Conservation (phyloP, 2,888 invertebrate species). For the Chrysolina oricalcia region DNA sequence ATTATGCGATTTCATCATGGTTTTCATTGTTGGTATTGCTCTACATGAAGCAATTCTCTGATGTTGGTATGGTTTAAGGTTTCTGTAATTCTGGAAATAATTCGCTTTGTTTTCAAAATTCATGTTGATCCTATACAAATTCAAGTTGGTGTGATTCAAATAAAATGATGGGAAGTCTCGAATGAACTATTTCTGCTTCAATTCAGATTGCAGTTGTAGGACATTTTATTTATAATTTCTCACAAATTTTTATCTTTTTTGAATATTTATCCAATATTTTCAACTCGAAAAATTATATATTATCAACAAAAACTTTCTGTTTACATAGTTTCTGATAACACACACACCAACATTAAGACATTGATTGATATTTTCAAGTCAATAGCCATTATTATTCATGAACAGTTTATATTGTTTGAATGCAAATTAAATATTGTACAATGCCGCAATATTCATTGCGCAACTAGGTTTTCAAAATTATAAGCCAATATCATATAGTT, state of each 20-base stretch:
- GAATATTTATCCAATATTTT: too few relatives aligned
- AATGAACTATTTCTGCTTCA: background rate
- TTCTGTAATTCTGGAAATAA: constrained; percentile 34
- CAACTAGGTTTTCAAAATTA: background rate
- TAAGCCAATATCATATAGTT: background rate
- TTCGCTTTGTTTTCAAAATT: background rate
- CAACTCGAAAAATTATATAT: too few relatives aligned
- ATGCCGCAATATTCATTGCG: background rate
- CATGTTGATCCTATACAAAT: too few relatives aligned
- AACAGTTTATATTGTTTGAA: background rate
- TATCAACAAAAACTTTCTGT: too few relatives aligned
- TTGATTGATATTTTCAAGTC: background rate
- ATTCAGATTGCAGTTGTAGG: background rate
- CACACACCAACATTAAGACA: background rate
- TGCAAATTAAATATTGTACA: background rate
- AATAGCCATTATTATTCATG: background rate
- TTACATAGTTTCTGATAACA: background rate
- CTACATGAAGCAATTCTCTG: constrained; percentile 11
- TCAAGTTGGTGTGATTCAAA: too few relatives aligned
- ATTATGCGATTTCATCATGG: constrained; percentile 5
- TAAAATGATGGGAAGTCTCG: background rate
- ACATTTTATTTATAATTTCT: too few relatives aligned
- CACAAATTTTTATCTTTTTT: too few relatives aligned
- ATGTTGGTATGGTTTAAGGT: constrained; percentile 40
- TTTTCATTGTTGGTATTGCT: constrained; percentile 12